Percentiles rank a stretch among this genome's conserved stretches.
Evolutionary conservation across 2,797 vertebrate genomes (phyloP).

Genomic region (Spinibarbus caldwelli): DNA sequence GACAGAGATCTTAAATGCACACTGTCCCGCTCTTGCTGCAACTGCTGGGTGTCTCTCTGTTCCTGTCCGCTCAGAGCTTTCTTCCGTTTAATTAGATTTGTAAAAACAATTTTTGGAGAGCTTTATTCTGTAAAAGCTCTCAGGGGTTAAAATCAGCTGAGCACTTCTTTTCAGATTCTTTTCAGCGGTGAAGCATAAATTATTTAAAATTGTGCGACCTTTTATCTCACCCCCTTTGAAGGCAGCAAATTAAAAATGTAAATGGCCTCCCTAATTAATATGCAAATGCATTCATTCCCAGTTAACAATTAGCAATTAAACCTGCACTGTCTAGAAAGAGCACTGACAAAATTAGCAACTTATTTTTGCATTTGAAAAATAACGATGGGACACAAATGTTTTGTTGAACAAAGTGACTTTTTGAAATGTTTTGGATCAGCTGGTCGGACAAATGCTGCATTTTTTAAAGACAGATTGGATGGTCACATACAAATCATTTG

Average conservation of each 20-base stretch:
- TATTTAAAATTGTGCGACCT: slow-evolving; percentile 99
- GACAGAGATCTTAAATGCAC: slow-evolving; percentile 12
- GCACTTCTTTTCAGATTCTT: slow-evolving; percentile 99
- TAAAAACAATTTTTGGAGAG: slow-evolving; percentile 89
- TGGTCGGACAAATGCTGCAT: slow-evolving; percentile 62
- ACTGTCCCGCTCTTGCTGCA: slow-evolving; percentile 67
- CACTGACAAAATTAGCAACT: slow-evolving; percentile 99
- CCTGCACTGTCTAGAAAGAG: slow-evolving; percentile 99
- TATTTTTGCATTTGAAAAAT: slow-evolving; percentile 99
- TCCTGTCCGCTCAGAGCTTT: slow-evolving; percentile 80
- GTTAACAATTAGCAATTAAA: slow-evolving; percentile 99
- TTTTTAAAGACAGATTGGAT: slow-evolving; percentile 66
- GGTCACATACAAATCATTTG: slow-evolving; percentile 72
- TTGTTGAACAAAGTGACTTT: slow-evolving; percentile 98
- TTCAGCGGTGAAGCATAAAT: slow-evolving; percentile 99
- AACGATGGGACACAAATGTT: slow-evolving; percentile 92
- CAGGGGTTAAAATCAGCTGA: slow-evolving; percentile 99
- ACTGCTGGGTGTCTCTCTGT: slow-evolving; percentile 75
- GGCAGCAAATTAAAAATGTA: slow-evolving; percentile 99
- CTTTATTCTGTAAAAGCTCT: slow-evolving; percentile 89
- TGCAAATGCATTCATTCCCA: slow-evolving; percentile 99
- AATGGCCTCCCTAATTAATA: slow-evolving; percentile 99
- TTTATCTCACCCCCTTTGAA: slow-evolving; percentile 99
- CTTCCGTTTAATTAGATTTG: slow-evolving; percentile 90
- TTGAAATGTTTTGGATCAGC: slow-evolving; percentile 85